Evolutionary conservation across 2,797 vertebrate genomes (phyloP).

Genomic region (Leucoraja ocellata): DNA sequence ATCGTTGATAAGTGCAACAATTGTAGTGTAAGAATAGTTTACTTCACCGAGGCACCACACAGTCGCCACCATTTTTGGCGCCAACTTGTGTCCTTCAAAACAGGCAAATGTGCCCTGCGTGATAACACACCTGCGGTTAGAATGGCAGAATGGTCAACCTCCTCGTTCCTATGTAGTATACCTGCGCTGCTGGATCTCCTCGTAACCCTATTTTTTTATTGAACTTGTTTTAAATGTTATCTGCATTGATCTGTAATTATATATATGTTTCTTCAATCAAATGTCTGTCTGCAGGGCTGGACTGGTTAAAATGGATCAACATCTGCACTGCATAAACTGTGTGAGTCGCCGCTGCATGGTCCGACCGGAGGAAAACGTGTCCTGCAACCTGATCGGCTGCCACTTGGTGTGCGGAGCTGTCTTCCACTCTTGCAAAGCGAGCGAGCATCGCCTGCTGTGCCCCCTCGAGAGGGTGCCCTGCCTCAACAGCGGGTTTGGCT

Average conservation of each 20-base stretch:
- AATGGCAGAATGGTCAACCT: background rate
- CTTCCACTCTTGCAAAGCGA: slow-evolving; percentile 87
- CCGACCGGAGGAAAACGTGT: slow-evolving; percentile 76
- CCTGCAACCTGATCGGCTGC: slow-evolving; percentile 87
- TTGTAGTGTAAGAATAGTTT: too few species aligned
- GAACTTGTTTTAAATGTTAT: background rate
- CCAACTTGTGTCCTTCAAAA: too few species aligned
- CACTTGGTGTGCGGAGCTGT: slow-evolving; percentile 89
- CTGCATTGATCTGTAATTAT: background rate
- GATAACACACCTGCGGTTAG: too few species aligned
- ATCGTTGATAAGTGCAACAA: too few species aligned
- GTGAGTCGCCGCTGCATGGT: slow-evolving; percentile 93
- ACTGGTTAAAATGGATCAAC: slow-evolving; percentile 72
- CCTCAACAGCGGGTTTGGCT: slow-evolving; percentile 85
- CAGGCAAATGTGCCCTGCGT: too few species aligned
- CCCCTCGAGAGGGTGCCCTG: slow-evolving; percentile 88
- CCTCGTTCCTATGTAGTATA: background rate
- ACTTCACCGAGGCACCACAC: too few species aligned
- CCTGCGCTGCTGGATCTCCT: too few species aligned
- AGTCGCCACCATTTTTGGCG: too few species aligned
- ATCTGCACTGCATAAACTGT: slow-evolving; percentile 87
- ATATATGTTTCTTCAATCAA: slow-evolving; percentile 40
- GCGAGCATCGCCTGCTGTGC: slow-evolving; percentile 85
- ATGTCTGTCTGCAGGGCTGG: slow-evolving; percentile 42
- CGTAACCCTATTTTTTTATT: background rate